Percentiles rank a stretch among this genome's conserved stretches.
phyloP scores from a whole-genome alignment of 1,140 invertebrate species.

The Ctenoplectra terminalis region DNA sequence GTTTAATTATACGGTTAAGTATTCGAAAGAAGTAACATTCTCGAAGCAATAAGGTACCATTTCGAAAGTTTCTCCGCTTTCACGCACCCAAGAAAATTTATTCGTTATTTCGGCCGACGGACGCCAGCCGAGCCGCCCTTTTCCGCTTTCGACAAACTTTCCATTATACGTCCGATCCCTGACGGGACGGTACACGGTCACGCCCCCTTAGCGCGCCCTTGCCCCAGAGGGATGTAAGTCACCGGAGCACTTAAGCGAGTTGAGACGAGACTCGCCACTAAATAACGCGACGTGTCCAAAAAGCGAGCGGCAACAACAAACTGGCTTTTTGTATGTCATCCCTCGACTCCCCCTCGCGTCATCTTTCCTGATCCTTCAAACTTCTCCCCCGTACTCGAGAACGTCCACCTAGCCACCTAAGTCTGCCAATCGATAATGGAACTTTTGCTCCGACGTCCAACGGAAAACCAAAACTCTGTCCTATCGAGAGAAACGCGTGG shows the following conservation, averaged over 20 bases:
- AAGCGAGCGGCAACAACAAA: conserved; percentile 57
- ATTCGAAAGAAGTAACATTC: not conserved
- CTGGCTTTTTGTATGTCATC: conserved; percentile 46
- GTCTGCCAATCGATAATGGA: not conserved
- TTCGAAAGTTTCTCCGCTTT: not conserved
- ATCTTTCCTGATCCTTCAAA: conserved; percentile 39
- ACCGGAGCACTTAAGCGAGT: conserved; percentile 74
- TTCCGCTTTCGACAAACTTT: conserved; percentile 46
- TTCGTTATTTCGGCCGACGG: conserved; percentile 4
- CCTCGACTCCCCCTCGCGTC: conserved; percentile 26
- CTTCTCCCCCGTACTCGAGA: not conserved
- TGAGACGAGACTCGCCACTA: conserved; percentile 67
- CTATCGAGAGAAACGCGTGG: no score
- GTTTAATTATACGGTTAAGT: not conserved
- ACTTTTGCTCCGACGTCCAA: no score
- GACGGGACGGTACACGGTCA: conserved; percentile 65
- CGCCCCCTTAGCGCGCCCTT: conserved; percentile 71
- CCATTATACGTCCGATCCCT: conserved; percentile 45
- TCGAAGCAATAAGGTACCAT: not conserved
- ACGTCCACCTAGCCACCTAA: conserved; percentile 13
- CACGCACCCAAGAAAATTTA: not conserved
- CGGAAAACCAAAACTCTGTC: not conserved
- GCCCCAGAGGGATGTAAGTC: conserved; percentile 71
- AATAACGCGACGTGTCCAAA: conserved; percentile 71
- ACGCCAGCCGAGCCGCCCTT: conserved; percentile 6